phyloP scores from a whole-genome alignment of 2,113 vertebrate genomes.

The Cyrtonyx montezumae region DNA sequence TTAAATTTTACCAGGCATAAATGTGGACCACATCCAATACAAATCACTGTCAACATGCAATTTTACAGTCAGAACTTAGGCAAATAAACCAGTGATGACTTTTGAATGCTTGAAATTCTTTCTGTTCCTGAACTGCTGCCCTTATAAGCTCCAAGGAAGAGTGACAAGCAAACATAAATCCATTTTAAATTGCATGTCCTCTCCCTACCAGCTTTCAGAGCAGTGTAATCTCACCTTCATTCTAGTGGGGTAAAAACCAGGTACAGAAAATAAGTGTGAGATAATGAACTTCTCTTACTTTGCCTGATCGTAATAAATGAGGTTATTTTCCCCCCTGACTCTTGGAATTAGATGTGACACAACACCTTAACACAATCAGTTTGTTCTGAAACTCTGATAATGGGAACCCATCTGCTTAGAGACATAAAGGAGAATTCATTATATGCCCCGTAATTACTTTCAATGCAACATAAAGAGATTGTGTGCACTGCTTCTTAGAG shows the following conservation, averaged over 20 bases:
- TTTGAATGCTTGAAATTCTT: not conserved
- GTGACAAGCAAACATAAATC: not conserved
- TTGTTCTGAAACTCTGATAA: conserved; percentile 60
- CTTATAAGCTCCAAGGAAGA: not conserved
- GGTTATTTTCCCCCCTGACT: conserved; percentile 66
- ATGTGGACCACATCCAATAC: not conserved
- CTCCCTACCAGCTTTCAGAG: not conserved
- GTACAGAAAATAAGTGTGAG: conserved; percentile 33
- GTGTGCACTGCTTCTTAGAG: conserved; percentile 31
- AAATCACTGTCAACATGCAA: not conserved
- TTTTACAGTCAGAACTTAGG: not conserved
- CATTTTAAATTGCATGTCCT: conserved; percentile 12
- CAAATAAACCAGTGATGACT: not conserved
- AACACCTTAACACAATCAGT: conserved; percentile 61
- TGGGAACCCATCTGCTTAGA: conserved; percentile 69
- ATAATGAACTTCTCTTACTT: conserved; percentile 62
- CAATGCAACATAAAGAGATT: conserved; percentile 45
- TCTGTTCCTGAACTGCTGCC: not conserved
- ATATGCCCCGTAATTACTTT: conserved; percentile 58
- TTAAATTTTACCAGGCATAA: not conserved
- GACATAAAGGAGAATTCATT: conserved; percentile 62
- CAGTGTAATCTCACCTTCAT: conserved; percentile 16
- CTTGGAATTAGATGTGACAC: conserved; percentile 61
- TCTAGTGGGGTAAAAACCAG: not conserved
- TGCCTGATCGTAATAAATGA: conserved; percentile 62